These are phyloP conservation scores for Morus bassanus DNA, from an alignment of 2,797 vertebrate species.

Conservation along the genomic window DNA sequence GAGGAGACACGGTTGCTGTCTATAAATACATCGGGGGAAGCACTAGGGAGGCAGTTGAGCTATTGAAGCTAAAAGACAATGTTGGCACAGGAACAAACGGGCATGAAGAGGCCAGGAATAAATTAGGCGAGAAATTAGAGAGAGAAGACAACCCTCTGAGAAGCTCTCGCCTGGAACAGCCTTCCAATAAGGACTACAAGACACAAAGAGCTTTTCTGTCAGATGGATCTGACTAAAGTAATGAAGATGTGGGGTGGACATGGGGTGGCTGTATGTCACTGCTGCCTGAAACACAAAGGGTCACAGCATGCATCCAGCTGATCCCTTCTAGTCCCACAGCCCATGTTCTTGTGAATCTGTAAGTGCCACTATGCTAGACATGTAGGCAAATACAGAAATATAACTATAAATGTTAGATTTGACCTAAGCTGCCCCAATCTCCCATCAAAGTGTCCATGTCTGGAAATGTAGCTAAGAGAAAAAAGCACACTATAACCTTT, in stretches of 20 bases:
- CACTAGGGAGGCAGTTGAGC: constrained; percentile 43
- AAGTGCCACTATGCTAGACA: background rate
- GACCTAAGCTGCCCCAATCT: background rate
- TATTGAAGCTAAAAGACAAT: constrained; percentile 66
- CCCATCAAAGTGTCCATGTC: background rate
- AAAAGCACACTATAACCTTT: background rate
- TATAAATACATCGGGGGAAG: constrained; percentile 45
- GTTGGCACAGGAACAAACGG: constrained; percentile 46
- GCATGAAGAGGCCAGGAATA: constrained; percentile 37
- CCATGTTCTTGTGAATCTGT: background rate
- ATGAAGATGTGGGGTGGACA: background rate
- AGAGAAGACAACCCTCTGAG: constrained; percentile 39
- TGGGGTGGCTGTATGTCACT: background rate
- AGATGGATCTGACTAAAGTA: background rate
- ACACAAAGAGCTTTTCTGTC: background rate
- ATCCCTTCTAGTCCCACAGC: background rate
- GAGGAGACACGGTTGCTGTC: background rate
- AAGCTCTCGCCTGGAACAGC: background rate
- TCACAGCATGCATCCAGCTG: background rate
- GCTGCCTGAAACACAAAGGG: background rate
- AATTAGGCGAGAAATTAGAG: constrained; percentile 47
- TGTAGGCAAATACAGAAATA: background rate
- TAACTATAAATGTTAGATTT: background rate
- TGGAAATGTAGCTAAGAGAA: background rate
- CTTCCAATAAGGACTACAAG: background rate